These are phyloP conservation scores for Capromys pilorides DNA, from an alignment of 2,797 vertebrate species.

Conservation along the genomic window DNA sequence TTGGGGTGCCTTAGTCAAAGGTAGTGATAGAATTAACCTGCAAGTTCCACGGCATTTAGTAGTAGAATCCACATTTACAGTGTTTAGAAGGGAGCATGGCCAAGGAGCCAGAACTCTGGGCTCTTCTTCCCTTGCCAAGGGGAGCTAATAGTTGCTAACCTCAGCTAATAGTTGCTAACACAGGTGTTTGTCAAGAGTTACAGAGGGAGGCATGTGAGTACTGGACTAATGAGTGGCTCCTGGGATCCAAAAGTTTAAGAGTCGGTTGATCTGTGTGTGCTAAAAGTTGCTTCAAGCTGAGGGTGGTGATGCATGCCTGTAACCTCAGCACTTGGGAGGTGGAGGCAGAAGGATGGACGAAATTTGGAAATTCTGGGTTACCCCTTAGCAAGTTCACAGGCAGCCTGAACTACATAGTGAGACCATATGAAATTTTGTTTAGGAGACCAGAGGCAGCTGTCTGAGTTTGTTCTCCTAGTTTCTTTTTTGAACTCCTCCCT, in stretches of 20 bases:
- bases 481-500: conserved; percentile 42
- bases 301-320: not conserved
- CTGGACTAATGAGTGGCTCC: not conserved
- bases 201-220: not conserved
- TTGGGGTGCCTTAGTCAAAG: not conserved
- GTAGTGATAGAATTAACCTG: conserved; percentile 20
- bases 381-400: not conserved
- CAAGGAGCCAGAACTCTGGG: conserved; percentile 14
- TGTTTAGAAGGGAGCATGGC: not conserved
- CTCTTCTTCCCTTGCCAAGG: not conserved
- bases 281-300: conserved; percentile 6
- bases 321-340: not conserved
- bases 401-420: not conserved
- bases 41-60: conserved; percentile 35
- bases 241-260: conserved; percentile 31
- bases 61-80: not conserved
- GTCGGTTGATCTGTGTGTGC: not conserved
- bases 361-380: not conserved
- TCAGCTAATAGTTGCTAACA: not conserved
- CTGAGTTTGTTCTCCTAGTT: conserved; percentile 49
- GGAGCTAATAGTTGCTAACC: no score
- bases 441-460: conserved; percentile 20
- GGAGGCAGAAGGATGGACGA: not conserved
- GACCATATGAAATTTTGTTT: not conserved
- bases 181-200: conserved; percentile 33